phyloP scores from a whole-genome alignment of 2,113 vertebrate genomes.

The Genyomyrus donnyi region DNA sequence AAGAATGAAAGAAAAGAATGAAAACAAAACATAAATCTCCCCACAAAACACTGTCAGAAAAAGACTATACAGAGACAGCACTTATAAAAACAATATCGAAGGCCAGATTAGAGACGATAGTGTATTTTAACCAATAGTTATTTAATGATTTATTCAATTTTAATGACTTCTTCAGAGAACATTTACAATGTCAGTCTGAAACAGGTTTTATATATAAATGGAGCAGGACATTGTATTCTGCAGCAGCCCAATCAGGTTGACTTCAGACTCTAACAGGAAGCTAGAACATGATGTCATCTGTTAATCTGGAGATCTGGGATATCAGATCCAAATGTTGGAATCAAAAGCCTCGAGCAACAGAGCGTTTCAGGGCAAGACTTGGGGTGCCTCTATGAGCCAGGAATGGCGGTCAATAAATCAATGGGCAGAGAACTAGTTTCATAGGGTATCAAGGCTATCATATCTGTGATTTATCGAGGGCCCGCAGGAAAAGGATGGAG shows the following conservation, averaged over 20 bases:
- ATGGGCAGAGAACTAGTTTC: not conserved
- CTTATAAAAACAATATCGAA: slow-evolving; percentile 8
- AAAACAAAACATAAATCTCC: slow-evolving; percentile 18
- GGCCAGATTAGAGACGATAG: not conserved
- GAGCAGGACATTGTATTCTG: not conserved
- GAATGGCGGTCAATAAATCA: not conserved
- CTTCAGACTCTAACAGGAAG: not conserved
- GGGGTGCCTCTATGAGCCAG: not conserved
- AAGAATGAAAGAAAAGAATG: not conserved
- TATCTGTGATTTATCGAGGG: not conserved
- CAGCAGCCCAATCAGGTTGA: not conserved
- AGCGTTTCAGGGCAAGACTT: not conserved
- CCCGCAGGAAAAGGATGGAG: too few relatives aligned
- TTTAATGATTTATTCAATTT: not conserved
- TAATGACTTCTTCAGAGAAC: not conserved
- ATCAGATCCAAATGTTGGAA: not conserved
- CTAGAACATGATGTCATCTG: not conserved
- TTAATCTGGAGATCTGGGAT: not conserved
- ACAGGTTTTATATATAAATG: not conserved
- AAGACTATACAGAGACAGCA: not conserved
- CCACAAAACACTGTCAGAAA: slow-evolving; percentile 18
- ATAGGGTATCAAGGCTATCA: not conserved
- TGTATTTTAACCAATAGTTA: not conserved
- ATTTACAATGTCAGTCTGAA: not conserved
- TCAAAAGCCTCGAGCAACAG: not conserved